Percentiles rank a stretch among this genome's conserved stretches.
Evolutionary conservation across 1,140 invertebrate species (phyloP).

Genomic region (Heterodera carotae): DNA sequence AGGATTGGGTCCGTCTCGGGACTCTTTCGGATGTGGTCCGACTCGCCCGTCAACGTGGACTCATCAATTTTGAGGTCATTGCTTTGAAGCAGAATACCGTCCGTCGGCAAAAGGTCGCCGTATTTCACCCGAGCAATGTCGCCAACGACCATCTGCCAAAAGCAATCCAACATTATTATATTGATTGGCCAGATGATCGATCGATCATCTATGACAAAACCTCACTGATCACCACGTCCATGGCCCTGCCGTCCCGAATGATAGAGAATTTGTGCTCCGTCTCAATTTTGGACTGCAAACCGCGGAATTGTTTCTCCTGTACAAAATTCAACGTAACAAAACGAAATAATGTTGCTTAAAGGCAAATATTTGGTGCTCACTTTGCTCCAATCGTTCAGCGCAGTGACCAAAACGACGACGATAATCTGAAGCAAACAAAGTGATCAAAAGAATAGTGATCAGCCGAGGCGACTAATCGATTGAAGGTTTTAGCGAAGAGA

Average conservation of each 20-base stretch:
- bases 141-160: constrained; percentile 90
- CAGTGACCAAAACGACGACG: constrained; percentile 65
- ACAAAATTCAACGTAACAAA: not conserved
- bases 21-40: constrained; percentile 97
- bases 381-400: constrained; percentile 63
- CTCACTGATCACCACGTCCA: constrained; percentile 84
- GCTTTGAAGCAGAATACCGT: constrained; percentile 94
- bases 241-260: constrained; percentile 85
- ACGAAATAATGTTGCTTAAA: not conserved
- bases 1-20: constrained; percentile 63
- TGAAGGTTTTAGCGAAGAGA: no score
- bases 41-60: constrained; percentile 96
- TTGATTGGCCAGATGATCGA: no score
- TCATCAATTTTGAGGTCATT: constrained; percentile 99
- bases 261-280: constrained; percentile 97
- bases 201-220: no score
- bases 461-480: no score
- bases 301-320: constrained; percentile 61
- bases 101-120: constrained; percentile 88
- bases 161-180: no score
- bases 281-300: constrained; percentile 92
- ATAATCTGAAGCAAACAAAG: constrained; percentile 38
- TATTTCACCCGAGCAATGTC: constrained; percentile 84
- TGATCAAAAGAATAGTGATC: not conserved
- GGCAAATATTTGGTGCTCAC: constrained; percentile 36